Percentiles rank a stretch among this genome's conserved stretches.
phyloP scores from a whole-genome alignment of 2,888 invertebrate species.

The Cyrtodaria siliqua region DNA sequence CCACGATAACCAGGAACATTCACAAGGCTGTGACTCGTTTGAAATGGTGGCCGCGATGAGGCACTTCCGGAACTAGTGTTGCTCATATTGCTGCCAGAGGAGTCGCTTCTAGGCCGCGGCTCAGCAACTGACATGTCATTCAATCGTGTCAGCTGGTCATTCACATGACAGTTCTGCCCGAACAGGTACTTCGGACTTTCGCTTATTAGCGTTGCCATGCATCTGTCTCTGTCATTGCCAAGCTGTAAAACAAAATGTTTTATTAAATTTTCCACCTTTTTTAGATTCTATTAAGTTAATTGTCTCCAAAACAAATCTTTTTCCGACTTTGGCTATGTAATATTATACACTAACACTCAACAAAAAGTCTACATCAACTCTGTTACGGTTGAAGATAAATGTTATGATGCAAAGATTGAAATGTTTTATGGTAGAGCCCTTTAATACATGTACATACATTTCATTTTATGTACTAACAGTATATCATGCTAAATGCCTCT shows the following conservation, averaged over 20 bases:
- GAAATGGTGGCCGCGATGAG: conserved; percentile 52
- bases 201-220: conserved; percentile 75
- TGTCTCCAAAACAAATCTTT: neutral
- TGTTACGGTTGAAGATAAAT: too few species aligned
- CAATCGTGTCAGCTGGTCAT: conserved; percentile 28
- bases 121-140: conserved; percentile 55
- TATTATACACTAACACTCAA: too few species aligned
- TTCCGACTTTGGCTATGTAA: neutral
- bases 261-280: neutral
- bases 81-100: conserved; percentile 70
- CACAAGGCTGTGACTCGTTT: conserved; percentile 48
- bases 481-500: too few species aligned
- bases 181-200: conserved; percentile 74
- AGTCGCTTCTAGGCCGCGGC: conserved; percentile 68
- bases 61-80: conserved; percentile 69
- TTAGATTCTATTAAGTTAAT: neutral
- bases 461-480: too few species aligned
- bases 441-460: too few species aligned
- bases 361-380: too few species aligned
- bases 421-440: too few species aligned
- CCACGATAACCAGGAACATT: conserved; percentile 63
- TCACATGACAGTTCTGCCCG: conserved; percentile 51
- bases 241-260: conserved; percentile 69
- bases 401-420: too few species aligned
- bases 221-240: conserved; percentile 77